Percentiles rank a stretch among this genome's conserved stretches.
phyloP scores from a whole-genome alignment of 2,113 vertebrate species.

The Nesogale talazaci region DNA sequence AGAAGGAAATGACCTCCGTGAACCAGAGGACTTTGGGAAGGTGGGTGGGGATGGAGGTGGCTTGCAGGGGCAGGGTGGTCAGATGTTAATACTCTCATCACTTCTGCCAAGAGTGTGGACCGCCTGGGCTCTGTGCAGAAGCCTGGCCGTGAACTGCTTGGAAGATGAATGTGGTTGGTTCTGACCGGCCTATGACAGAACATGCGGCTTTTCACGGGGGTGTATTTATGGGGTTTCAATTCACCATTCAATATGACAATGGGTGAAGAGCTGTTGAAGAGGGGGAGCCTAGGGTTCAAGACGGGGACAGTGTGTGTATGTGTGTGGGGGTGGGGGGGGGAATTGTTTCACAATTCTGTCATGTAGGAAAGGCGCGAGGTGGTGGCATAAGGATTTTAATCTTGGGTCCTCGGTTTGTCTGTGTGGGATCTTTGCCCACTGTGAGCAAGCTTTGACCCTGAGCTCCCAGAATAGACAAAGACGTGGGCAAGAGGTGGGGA shows the following conservation, averaged over 20 bases:
- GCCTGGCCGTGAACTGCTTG: background rate
- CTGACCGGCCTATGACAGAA: background rate
- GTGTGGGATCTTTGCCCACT: conserved; percentile 30
- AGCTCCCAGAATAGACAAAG: background rate
- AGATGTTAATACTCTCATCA: conserved; percentile 79
- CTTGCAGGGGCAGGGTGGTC: conserved; percentile 39
- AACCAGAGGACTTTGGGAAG: conserved; percentile 44
- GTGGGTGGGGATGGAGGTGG: conserved; percentile 9
- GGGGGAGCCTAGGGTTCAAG: conserved; percentile 16
- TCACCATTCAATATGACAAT: conserved; percentile 78
- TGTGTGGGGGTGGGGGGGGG: too few relatives aligned
- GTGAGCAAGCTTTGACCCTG: background rate
- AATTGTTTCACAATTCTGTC: conserved; percentile 36
- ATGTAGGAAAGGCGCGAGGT: conserved; percentile 18
- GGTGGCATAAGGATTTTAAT: conserved; percentile 7
- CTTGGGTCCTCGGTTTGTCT: background rate
- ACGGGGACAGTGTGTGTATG: too few relatives aligned
- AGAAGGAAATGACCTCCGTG: conserved; percentile 65
- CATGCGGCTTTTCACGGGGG: conserved; percentile 65
- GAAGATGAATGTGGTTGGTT: conserved; percentile 72
- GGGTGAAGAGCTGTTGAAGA: conserved; percentile 64
- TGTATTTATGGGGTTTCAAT: conserved; percentile 80
- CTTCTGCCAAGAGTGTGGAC: conserved; percentile 34
- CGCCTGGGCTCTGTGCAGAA: conserved; percentile 27
- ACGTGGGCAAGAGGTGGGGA: too few relatives aligned